A percentile compares a stretch with the other conserved stretches of the same genome.
phyloP scores from a whole-genome alignment of 2,113 vertebrate genomes.

The Microcebus ravelobensis region DNA sequence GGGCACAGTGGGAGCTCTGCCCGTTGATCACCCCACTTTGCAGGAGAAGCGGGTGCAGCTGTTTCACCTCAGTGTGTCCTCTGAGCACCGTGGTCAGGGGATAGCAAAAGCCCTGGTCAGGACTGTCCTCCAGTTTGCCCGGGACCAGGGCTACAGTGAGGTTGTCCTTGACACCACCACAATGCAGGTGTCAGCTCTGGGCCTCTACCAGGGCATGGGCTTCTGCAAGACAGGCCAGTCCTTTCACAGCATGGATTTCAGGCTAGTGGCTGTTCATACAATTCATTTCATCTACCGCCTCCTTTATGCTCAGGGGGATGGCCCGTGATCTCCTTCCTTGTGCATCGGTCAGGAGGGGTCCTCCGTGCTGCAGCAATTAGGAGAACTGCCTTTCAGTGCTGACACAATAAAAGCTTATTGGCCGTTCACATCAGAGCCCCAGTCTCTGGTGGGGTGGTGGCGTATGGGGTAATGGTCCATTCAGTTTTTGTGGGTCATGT shows the following conservation, averaged over 20 bases:
- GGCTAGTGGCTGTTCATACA: rapidly evolving
- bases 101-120: conserved; percentile 57
- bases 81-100: conserved; percentile 8
- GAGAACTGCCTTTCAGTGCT: background rate
- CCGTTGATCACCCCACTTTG: background rate
- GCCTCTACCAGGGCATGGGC: conserved; percentile 48
- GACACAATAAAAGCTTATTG: background rate
- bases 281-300: background rate
- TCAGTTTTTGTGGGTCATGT: background rate
- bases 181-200: background rate
- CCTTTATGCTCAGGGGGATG: background rate
- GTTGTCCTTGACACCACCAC: background rate
- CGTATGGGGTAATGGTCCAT: background rate
- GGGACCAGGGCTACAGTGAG: background rate
- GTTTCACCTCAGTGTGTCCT: conserved; percentile 35
- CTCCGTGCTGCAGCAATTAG: background rate
- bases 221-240: background rate
- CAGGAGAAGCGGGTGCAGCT: background rate
- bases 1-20: too few relatives aligned
- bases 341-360: background rate
- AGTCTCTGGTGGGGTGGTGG: rapidly evolving
- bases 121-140: conserved; percentile 69
- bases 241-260: rapidly evolving
- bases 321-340: background rate
- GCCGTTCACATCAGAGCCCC: rapidly evolving